Conservation (phyloP, 2,113 vertebrate species). For the Tragulus kanchil region DNA sequence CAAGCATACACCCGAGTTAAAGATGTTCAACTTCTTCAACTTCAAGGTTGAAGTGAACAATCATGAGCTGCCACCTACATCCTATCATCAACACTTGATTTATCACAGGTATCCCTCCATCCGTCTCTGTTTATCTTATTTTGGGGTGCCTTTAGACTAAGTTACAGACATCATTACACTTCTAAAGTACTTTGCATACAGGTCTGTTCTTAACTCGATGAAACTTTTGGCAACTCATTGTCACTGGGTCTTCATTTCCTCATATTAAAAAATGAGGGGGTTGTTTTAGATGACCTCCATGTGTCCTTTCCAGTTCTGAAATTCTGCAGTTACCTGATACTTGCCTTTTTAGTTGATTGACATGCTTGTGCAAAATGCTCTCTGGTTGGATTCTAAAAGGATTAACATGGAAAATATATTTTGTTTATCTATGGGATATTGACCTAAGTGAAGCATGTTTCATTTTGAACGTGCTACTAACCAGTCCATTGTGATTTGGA, state of each 20-base stretch:
- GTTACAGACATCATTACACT: neutral
- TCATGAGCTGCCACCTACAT: neutral
- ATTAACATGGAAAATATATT: slow-evolving; percentile 64
- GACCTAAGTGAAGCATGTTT: slow-evolving; percentile 32
- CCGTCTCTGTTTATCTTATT: neutral
- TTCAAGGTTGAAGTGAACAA: neutral
- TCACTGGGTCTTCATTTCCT: neutral
- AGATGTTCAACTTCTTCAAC: too few species aligned
- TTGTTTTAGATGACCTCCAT: slow-evolving; percentile 24
- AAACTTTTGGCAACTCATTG: neutral
- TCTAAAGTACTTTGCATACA: neutral
- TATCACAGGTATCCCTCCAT: neutral
- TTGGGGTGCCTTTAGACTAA: slow-evolving; percentile 20
- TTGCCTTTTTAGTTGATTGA: slow-evolving; percentile 68
- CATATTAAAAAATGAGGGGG: neutral
- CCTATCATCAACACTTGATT: neutral
- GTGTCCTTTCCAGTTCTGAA: neutral
- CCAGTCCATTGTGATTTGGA: slow-evolving; percentile 11
- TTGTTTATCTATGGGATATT: slow-evolving; percentile 64
- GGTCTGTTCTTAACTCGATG: neutral
- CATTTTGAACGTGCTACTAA: slow-evolving; percentile 22
- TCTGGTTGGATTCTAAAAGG: slow-evolving; percentile 43
- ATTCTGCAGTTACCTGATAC: slow-evolving; percentile 53
- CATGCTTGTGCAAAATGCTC: slow-evolving; percentile 42
- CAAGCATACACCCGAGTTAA: neutral